phyloP scores from a whole-genome alignment of 2,797 vertebrate species.

The Leuciscus waleckii region DNA sequence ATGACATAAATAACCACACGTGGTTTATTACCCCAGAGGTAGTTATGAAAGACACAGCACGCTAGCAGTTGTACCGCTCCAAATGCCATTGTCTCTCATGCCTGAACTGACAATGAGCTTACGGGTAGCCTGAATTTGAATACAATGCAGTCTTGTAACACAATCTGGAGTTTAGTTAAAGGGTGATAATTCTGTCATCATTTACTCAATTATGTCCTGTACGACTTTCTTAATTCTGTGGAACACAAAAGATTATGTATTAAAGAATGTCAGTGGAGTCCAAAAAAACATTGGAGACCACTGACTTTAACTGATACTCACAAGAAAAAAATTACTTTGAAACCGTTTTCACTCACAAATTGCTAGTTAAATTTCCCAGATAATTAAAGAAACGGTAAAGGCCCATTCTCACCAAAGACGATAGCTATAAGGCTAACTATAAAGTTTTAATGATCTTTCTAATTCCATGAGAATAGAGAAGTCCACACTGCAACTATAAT shows the following conservation, averaged over 20 bases:
- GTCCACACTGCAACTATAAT: background rate
- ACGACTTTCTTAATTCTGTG: background rate
- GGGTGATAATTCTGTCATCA: slow-evolving; percentile 2
- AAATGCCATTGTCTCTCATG: slow-evolving; percentile 36
- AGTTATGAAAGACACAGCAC: slow-evolving; percentile 30
- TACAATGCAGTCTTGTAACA: background rate
- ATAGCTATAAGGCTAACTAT: background rate
- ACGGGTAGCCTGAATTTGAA: slow-evolving; percentile 5
- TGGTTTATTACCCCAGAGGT: slow-evolving; percentile 48
- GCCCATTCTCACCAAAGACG: background rate
- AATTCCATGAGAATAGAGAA: background rate
- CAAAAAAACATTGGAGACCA: background rate
- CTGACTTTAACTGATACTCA: background rate
- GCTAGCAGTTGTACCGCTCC: slow-evolving; percentile 22
- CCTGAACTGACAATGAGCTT: slow-evolving; percentile 22
- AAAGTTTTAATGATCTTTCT: background rate
- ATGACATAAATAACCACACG: slow-evolving; percentile 48
- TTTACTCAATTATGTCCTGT: background rate
- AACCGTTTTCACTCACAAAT: background rate
- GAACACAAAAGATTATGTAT: background rate
- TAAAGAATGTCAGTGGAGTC: background rate
- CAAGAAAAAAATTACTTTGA: background rate
- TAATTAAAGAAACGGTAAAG: background rate
- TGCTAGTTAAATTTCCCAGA: background rate
- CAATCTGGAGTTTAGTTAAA: slow-evolving; percentile 4